These are phyloP conservation scores for Sesia apiformis DNA, from an alignment of 2,888 invertebrate species.

Conservation along the genomic window DNA sequence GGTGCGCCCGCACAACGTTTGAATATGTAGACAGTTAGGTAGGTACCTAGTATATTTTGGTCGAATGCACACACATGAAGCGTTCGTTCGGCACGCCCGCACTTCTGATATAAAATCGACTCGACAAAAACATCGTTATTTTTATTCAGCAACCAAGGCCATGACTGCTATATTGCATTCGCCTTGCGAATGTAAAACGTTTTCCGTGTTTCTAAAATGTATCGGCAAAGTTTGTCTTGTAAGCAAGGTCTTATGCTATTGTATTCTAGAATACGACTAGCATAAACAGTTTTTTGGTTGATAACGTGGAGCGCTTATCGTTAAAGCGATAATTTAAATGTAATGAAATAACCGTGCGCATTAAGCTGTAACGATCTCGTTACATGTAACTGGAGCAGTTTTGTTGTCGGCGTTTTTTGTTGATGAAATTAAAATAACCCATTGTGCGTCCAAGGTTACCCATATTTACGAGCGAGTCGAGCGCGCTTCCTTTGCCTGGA, in stretches of 20 bases:
- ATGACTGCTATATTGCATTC: conserved; percentile 52
- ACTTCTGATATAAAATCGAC: conserved; percentile 51
- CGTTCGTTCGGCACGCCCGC: conserved; percentile 18
- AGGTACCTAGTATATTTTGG: conserved; percentile 13
- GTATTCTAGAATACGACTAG: conserved; percentile 13
- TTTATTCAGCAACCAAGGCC: conserved; percentile 61
- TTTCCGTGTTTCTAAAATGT: conserved; percentile 12
- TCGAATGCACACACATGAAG: conserved; percentile 15
- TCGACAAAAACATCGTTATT: conserved; percentile 66
- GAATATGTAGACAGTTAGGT: not conserved
- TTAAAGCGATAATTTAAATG: conserved; percentile 21
- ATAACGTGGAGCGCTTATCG: conserved; percentile 8
- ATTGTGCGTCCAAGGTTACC: conserved; percentile 62
- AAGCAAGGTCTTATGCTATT: conserved; percentile 43
- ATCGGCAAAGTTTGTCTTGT: conserved; percentile 41
- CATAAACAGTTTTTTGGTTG: conserved; percentile 1
- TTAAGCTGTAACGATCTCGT: not conserved
- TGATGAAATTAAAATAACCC: conserved; percentile 41
- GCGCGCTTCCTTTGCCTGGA: conserved; percentile 48
- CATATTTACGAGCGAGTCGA: conserved; percentile 39
- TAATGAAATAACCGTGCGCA: not conserved
- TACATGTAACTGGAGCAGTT: conserved; percentile 30
- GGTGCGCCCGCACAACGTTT: conserved; percentile 7
- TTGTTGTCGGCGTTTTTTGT: conserved; percentile 36
- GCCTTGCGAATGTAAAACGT: conserved; percentile 18